These are phyloP conservation scores for Plutomurus gul DNA, from an alignment of 1,140 invertebrate genomes.

Conservation along the genomic window DNA sequence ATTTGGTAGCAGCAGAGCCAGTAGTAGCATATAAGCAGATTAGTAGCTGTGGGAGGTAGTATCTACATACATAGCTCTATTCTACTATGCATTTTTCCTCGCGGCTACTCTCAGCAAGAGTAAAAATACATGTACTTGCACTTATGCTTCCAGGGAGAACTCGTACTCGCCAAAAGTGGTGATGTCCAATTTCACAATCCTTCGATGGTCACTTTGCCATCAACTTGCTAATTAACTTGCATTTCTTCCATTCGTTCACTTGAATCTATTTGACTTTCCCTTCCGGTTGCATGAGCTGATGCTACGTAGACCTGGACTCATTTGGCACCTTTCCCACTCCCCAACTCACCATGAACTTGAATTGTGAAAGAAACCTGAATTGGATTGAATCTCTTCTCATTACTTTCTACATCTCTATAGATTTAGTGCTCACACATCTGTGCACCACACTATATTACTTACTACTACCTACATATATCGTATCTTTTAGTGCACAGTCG, in stretches of 20 bases:
- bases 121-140: not conserved
- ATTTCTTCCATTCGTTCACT: conserved; percentile 32
- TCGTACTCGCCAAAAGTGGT: too few species aligned
- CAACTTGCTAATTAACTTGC: conserved; percentile 50
- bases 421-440: not conserved
- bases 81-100: too few species aligned
- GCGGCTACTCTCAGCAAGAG: too few species aligned
- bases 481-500: too few species aligned
- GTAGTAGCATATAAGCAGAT: too few species aligned
- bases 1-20: too few species aligned
- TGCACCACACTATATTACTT: too few species aligned
- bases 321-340: conserved; percentile 38
- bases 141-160: conserved; percentile 1
- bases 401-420: not conserved
- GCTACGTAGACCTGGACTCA: conserved; percentile 1
- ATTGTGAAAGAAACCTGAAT: not conserved
- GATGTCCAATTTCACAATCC: conserved; percentile 9
- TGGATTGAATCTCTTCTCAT: conserved; percentile 15
- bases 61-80: too few species aligned
- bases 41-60: too few species aligned
- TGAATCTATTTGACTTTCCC: conserved; percentile 7
- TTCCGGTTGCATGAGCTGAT: conserved; percentile 38
- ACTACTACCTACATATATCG: too few species aligned
- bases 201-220: conserved; percentile 20
- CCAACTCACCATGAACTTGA: conserved; percentile 9